Base-by-base conservation (phyloP, 1,140 invertebrate species). In the Penaeus japonicus region DNA sequence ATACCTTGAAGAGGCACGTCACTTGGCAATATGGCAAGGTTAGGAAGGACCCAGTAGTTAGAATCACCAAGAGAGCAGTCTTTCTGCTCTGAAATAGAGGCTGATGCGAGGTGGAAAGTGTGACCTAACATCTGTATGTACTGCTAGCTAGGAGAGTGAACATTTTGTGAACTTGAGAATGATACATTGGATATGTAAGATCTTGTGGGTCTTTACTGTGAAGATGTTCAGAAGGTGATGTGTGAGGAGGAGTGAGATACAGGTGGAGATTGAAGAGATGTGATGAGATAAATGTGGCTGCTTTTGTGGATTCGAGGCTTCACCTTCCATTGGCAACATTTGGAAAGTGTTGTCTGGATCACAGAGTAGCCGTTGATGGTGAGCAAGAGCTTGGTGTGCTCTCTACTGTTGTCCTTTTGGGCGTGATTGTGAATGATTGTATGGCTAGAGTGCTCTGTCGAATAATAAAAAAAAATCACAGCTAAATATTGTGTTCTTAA, bases 391-490 rank as follows among this genome's bases (percentile, higher is more conserved):
- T 81, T 88, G 80, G 81, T 78, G 81, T 54, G 80, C 70, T 83
- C 57, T 83, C 87, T 88, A 83, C 80, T 77, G 87, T 75, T 88
- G 85, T 83, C 87, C 81, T 88, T 88, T 78, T 55, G 65, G 87
- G 87, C 35, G 81, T 88, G 87, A 83, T 73, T 88, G 87, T 88
- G 87, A 77, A 83, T 88, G 87, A 75, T 77, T 87, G 85, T 87
- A 88, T 59, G 81, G 73, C 87, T 88, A 84, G 87, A 73, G 81
- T 83, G 87, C 87, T 88, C 80, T 88, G 80, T 88, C 80, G 47
- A 47, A 83, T 73, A 88, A 88, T 88, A 88, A 88, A 88, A 35
- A 88, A 35, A 81, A 88, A 83, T 75, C 87, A 88, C 87, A 88
- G 87, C 87, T 81, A 83, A 78, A 78, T 47, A 47, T 47, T 47